phyloP scores from a whole-genome alignment of 2,113 vertebrate genomes.

The Festucalex cinctus region DNA sequence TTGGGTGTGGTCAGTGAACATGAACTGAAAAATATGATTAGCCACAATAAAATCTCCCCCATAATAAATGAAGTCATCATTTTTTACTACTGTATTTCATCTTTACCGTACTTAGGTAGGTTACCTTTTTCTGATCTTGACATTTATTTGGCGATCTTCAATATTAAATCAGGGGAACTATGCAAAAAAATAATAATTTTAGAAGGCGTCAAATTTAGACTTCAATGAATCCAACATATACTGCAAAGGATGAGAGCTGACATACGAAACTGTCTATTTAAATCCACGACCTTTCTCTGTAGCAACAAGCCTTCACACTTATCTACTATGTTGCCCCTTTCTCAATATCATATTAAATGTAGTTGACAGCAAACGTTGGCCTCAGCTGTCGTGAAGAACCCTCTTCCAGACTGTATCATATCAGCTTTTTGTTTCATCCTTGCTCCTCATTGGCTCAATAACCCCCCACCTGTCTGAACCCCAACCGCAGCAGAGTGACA shows the following conservation, averaged over 20 bases:
- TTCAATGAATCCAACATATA: not conserved
- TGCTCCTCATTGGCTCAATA: conserved; percentile 33
- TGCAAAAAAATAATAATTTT: too few species aligned
- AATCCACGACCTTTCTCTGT: not conserved
- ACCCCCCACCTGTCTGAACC: conserved; percentile 47
- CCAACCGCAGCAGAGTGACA: conserved; percentile 39
- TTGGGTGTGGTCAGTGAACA: too few species aligned
- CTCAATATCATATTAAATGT: conserved; percentile 12
- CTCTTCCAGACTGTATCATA: conserved; percentile 4
- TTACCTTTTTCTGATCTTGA: too few species aligned
- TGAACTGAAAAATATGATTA: too few species aligned
- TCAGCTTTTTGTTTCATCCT: conserved; percentile 28
- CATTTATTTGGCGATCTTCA: too few species aligned
- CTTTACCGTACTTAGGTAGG: too few species aligned
- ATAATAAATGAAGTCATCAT: too few species aligned
- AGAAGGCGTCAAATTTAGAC: not conserved
- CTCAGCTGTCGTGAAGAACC: conserved; percentile 31
- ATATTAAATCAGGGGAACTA: too few species aligned
- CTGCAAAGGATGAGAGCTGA: not conserved
- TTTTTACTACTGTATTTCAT: too few species aligned
- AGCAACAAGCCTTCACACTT: not conserved
- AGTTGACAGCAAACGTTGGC: conserved; percentile 19
- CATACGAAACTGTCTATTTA: not conserved
- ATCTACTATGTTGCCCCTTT: not conserved
- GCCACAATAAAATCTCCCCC: too few species aligned